Conservation (phyloP, 2,797 vertebrate species). For the Eulemur rubriventer region DNA sequence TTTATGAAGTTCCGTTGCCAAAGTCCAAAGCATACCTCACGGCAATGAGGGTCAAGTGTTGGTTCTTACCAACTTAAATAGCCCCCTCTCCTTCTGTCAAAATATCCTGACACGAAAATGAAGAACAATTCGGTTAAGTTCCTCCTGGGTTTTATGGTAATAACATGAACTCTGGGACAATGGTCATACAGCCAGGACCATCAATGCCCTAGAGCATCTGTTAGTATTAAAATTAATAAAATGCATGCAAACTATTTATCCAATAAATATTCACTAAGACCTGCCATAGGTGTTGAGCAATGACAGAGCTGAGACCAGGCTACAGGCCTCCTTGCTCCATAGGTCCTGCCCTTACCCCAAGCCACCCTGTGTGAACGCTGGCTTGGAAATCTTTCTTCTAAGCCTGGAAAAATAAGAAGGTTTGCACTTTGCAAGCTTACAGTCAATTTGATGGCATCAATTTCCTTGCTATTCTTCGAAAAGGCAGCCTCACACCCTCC, state of each 20-base stretch:
- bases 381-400: neutral
- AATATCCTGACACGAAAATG: neutral
- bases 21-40: neutral
- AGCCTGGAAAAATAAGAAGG: neutral
- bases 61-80: neutral
- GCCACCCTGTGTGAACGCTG: fast-evolving
- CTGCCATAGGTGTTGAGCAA: neutral
- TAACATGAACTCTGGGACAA: neutral
- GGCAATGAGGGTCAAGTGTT: neutral
- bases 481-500: neutral
- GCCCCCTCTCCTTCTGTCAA: neutral
- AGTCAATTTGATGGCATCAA: neutral
- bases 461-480: neutral
- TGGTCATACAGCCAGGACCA: neutral
- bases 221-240: constrained; percentile 41
- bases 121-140: neutral
- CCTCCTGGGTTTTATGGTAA: neutral
- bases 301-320: neutral
- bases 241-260: neutral
- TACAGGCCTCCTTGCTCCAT: neutral
- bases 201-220: neutral
- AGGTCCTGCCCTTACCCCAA: neutral
- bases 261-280: constrained; percentile 4
- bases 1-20: neutral
- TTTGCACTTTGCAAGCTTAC: neutral